These are phyloP conservation scores for Cherax destructor DNA, from an alignment of 1,140 invertebrate genomes.

Conservation along the genomic window DNA sequence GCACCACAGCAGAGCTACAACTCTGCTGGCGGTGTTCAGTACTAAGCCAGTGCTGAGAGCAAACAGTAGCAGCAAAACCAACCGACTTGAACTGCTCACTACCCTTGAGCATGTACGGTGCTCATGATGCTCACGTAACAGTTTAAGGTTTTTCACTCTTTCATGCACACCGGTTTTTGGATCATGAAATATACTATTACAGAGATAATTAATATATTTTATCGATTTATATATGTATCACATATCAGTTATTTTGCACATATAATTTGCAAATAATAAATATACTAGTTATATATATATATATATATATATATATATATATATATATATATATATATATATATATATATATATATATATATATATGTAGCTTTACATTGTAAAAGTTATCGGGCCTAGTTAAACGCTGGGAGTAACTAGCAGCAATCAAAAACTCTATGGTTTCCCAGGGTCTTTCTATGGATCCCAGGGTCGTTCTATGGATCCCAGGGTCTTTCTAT, in stretches of 20 bases:
- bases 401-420: no score
- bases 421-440: no score
- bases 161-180: not conserved
- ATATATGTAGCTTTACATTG: no score
- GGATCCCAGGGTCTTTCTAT: no score
- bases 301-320: no score
- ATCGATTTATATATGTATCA: not conserved
- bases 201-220: not conserved
- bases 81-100: not conserved
- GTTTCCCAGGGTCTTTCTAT: no score
- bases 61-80: not conserved
- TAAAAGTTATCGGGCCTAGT: no score
- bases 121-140: not conserved
- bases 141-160: not conserved
- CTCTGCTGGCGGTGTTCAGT: not conserved
- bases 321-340: no score
- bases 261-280: not conserved
- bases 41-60: not conserved
- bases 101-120: not conserved
- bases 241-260: not conserved
- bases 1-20: slow-evolving; percentile 3
- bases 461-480: no score
- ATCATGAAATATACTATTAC: not conserved
- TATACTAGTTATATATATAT: not conserved
- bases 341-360: no score